Evolutionary conservation across 2,797 vertebrate genomes (phyloP).

Genomic region (Neopelma chrysocephalum): DNA sequence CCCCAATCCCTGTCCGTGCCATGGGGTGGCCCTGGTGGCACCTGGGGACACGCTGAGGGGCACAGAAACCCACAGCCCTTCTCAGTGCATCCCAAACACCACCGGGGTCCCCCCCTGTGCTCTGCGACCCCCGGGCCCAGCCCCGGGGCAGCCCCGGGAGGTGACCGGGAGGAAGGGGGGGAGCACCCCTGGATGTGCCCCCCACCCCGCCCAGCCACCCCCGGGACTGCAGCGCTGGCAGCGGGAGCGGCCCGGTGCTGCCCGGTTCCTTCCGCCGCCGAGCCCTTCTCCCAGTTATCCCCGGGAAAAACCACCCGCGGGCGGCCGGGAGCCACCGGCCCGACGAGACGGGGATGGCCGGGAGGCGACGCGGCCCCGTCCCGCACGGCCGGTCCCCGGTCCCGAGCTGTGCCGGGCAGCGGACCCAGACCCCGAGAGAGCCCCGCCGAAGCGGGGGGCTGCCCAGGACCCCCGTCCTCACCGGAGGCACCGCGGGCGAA

Average conservation of each 20-base stretch:
- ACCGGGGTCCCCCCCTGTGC: fast-evolving
- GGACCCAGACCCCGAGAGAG: neutral
- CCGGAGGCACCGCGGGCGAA: neutral
- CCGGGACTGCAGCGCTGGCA: neutral
- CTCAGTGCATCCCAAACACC: neutral
- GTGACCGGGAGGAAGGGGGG: too few species aligned
- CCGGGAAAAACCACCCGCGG: neutral
- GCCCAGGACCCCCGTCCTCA: neutral
- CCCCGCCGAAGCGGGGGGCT: neutral
- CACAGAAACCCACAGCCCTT: neutral
- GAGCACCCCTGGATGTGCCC: neutral
- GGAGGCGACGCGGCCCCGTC: neutral
- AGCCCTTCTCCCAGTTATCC: neutral
- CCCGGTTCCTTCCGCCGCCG: neutral
- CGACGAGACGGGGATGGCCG: fast-evolving
- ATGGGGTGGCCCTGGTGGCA: fast-evolving
- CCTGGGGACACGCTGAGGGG: too few species aligned
- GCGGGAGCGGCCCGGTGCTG: fast-evolving
- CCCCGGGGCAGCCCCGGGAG: fast-evolving
- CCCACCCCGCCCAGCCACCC: neutral
- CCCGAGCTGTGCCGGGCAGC: fast-evolving
- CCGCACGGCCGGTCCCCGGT: neutral
- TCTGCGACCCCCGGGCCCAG: fast-evolving
- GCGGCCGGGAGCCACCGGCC: neutral
- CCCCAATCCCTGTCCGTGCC: fast-evolving